These are phyloP conservation scores for Leptestheria dahalacensis DNA, from an alignment of 1,140 invertebrate species.

Conservation along the genomic window DNA sequence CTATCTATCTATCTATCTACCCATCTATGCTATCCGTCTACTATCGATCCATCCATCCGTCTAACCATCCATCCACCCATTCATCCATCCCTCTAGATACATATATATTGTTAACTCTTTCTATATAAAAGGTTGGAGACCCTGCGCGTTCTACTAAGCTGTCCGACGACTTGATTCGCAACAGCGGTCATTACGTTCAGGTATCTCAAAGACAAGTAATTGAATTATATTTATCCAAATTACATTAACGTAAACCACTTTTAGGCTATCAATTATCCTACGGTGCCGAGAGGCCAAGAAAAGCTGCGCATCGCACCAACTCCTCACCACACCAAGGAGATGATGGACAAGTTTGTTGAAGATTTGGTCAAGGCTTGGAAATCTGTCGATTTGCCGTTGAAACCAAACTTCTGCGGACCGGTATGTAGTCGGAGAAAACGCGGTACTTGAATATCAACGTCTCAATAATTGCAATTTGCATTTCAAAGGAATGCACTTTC, in stretches of 20 bases:
- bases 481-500: conserved; percentile 39
- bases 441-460: no score
- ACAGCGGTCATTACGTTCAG: conserved; percentile 81
- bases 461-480: neutral
- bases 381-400: conserved; percentile 45
- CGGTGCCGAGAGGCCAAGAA: conserved; percentile 82
- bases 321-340: conserved; percentile 70
- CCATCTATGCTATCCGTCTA: no score
- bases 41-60: no score
- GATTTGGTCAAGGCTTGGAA: conserved; percentile 59
- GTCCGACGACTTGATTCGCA: conserved; percentile 65
- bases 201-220: neutral
- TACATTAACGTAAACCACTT: neutral
- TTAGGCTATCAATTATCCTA: conserved; percentile 94
- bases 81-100: no score
- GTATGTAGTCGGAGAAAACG: no score
- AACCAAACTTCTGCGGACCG: conserved; percentile 29
- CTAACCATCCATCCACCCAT: no score
- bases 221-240: neutral
- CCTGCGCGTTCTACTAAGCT: conserved; percentile 60
- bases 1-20: no score
- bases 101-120: neutral
- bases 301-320: conserved; percentile 86
- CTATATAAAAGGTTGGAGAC: conserved; percentile 82
- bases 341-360: conserved; percentile 73